Conservation (phyloP, 1,140 invertebrate genomes). For the Phenacoccus solenopsis region DNA sequence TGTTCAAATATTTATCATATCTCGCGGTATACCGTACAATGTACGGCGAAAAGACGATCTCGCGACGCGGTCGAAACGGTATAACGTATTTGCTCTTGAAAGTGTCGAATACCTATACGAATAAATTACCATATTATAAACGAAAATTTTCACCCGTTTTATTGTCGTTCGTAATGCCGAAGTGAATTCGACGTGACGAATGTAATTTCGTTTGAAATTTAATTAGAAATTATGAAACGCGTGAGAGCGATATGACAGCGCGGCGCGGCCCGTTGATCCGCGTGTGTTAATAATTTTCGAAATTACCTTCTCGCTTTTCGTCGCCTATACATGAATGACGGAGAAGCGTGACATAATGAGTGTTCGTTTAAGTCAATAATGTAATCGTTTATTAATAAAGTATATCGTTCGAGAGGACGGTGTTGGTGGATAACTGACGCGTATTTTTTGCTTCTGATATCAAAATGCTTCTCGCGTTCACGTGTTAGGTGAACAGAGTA, state of each 20-base stretch:
- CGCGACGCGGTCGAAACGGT: neutral
- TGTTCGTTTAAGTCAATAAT: neutral
- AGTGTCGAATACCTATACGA: too few species aligned
- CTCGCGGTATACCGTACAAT: too few species aligned
- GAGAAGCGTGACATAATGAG: neutral
- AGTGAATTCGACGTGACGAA: neutral
- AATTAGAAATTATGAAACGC: neutral
- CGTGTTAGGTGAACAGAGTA: too few species aligned
- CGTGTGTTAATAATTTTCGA: neutral
- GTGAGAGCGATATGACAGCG: too few species aligned
- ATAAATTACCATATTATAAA: neutral
- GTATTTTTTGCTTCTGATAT: too few species aligned
- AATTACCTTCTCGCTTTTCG: neutral
- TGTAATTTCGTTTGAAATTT: neutral
- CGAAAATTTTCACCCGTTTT: neutral
- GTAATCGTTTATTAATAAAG: neutral
- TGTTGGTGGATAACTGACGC: too few species aligned
- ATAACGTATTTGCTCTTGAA: neutral
- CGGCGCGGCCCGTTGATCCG: neutral
- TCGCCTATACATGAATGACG: neutral
- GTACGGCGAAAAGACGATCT: too few species aligned
- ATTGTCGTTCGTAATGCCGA: neutral
- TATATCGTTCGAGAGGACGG: too few species aligned
- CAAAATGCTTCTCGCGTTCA: too few species aligned
- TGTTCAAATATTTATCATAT: too few species aligned